Percentiles rank a stretch among this genome's conserved stretches.
Conservation (phyloP, 1,140 invertebrate species). For the Sarcophaga peregrina region DNA sequence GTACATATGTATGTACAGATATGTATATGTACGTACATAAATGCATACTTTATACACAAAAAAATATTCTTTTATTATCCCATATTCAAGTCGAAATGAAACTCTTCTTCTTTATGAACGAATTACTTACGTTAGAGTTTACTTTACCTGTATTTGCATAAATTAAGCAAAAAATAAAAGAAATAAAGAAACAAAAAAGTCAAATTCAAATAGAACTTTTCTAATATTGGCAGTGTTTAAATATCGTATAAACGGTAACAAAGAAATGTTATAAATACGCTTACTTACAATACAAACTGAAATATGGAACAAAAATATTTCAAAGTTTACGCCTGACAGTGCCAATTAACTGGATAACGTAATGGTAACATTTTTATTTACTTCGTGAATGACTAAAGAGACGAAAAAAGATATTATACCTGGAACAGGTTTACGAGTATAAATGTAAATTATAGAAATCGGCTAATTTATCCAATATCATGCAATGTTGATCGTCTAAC, state of each 20-base stretch:
- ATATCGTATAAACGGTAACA: too few species aligned
- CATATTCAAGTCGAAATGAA: too few species aligned
- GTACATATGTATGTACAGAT: too few species aligned
- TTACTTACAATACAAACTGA: not conserved
- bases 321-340: not conserved
- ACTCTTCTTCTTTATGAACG: not conserved
- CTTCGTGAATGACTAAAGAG: too few species aligned
- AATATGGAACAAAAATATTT: not conserved
- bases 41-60: too few species aligned
- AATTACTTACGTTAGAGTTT: not conserved
- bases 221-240: not conserved
- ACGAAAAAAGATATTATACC: too few species aligned
- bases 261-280: not conserved
- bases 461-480: too few species aligned
- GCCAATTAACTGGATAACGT: not conserved
- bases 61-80: too few species aligned
- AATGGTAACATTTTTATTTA: conserved; percentile 8
- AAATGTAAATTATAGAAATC: too few species aligned
- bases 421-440: too few species aligned
- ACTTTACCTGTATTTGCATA: conserved; percentile 6
- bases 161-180: not conserved
- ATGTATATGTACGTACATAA: not conserved
- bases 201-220: not conserved
- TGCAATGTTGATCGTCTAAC: too few species aligned
- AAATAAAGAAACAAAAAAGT: too few species aligned